These are phyloP conservation scores for Aegithalos caudatus DNA, from an alignment of 2,113 vertebrate genomes.

Conservation along the genomic window DNA sequence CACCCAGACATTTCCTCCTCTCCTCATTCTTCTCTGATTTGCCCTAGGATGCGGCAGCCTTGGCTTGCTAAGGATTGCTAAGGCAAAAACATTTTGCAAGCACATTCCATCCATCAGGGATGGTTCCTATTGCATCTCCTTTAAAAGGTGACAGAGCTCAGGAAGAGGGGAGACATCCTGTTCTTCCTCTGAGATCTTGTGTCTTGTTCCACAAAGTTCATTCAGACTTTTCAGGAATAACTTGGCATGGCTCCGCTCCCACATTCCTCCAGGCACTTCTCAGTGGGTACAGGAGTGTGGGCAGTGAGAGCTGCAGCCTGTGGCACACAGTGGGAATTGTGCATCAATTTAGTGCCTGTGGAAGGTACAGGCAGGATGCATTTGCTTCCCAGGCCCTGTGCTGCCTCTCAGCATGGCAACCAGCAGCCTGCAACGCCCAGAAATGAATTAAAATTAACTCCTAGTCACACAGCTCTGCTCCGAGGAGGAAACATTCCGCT, in stretches of 20 bases:
- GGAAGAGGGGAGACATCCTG: neutral
- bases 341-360: neutral
- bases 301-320: conserved; percentile 41
- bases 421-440: neutral
- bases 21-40: neutral
- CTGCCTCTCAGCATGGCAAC: conserved; percentile 18
- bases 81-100: neutral
- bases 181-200: neutral
- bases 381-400: neutral
- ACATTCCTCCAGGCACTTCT: conserved; percentile 13
- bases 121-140: neutral
- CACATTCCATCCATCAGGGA: neutral
- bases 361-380: neutral
- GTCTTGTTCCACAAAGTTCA: neutral
- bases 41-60: neutral
- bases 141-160: neutral
- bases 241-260: conserved; percentile 14
- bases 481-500: neutral
- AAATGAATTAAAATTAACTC: conserved; percentile 15
- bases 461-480: neutral
- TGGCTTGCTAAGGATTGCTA: neutral
- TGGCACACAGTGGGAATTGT: neutral
- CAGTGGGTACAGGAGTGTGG: conserved; percentile 17
- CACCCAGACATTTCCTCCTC: neutral
- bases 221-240: conserved; percentile 37